These are phyloP conservation scores for Tragelaphus imberbis DNA, from an alignment of 2,113 vertebrate species.

Conservation along the genomic window DNA sequence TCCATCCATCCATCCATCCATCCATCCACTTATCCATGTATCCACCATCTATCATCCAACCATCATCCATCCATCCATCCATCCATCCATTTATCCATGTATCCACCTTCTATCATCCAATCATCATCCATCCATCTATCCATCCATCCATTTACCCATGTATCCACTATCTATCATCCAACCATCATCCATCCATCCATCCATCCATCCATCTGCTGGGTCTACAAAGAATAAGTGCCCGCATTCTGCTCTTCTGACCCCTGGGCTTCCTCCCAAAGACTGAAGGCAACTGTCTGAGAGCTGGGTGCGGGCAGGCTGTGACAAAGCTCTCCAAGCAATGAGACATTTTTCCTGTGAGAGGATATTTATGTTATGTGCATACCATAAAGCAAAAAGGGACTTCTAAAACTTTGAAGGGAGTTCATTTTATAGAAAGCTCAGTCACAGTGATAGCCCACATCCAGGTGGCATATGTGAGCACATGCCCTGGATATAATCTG, in stretches of 20 bases:
- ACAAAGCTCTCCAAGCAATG: background rate
- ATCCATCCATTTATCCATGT: too few relatives aligned
- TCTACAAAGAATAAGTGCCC: background rate
- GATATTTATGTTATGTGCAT: background rate
- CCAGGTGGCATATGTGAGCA: rapidly evolving
- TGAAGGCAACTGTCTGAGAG: background rate
- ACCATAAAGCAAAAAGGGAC: background rate
- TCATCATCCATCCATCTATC: background rate
- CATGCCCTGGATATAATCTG: too few relatives aligned
- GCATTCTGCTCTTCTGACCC: background rate
- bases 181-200: background rate
- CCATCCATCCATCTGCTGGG: background rate
- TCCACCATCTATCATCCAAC: too few relatives aligned
- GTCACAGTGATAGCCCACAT: background rate
- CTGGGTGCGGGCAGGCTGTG: background rate
- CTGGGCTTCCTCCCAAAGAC: background rate
- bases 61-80: too few relatives aligned
- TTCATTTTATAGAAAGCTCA: background rate
- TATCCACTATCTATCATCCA: background rate
- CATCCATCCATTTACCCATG: background rate
- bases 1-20: too few relatives aligned
- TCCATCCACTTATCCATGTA: too few relatives aligned
- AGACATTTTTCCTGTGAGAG: background rate
- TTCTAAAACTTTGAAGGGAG: background rate
- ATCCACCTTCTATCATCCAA: too few relatives aligned